Percentiles rank a stretch among this genome's conserved stretches.
Conservation (phyloP, 2,888 invertebrate species). For the Calephelis perditalis region DNA sequence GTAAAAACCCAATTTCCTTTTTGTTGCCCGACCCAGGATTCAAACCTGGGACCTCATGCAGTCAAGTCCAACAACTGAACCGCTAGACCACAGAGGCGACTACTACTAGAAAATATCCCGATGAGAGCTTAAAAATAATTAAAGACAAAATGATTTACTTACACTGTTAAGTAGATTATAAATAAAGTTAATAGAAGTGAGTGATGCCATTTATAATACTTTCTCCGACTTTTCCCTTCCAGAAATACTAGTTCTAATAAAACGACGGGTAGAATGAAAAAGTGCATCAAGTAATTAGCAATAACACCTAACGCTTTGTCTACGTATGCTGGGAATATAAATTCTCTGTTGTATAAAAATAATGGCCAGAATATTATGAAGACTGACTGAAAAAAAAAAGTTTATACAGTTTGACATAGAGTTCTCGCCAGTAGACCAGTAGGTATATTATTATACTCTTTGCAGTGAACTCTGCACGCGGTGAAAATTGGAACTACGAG, state of each 20-base stretch:
- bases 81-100: too few relatives aligned
- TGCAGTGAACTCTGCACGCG: too few relatives aligned
- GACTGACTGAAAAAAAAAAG: slow-evolving; percentile 44
- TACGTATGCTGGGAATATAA: slow-evolving; percentile 49
- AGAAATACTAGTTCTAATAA: slow-evolving; percentile 48
- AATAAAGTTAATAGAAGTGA: slow-evolving; percentile 34
- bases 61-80: too few relatives aligned
- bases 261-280: slow-evolving; percentile 44
- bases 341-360: slow-evolving; percentile 45
- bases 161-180: slow-evolving; percentile 47
- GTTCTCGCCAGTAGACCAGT: neutral
- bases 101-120: too few relatives aligned
- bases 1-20: too few relatives aligned
- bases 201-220: slow-evolving; percentile 39
- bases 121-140: too few relatives aligned
- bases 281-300: slow-evolving; percentile 58
- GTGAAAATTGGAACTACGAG: too few relatives aligned
- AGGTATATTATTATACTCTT: slow-evolving; percentile 1
- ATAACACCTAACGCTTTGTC: slow-evolving; percentile 42
- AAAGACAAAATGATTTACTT: slow-evolving; percentile 35
- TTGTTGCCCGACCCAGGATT: too few relatives aligned
- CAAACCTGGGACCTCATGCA: too few relatives aligned
- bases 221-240: slow-evolving; percentile 41
- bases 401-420: too few relatives aligned
- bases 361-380: slow-evolving; percentile 55